phyloP scores from a whole-genome alignment of 2,113 vertebrate genomes.

The Aptenodytes patagonicus region DNA sequence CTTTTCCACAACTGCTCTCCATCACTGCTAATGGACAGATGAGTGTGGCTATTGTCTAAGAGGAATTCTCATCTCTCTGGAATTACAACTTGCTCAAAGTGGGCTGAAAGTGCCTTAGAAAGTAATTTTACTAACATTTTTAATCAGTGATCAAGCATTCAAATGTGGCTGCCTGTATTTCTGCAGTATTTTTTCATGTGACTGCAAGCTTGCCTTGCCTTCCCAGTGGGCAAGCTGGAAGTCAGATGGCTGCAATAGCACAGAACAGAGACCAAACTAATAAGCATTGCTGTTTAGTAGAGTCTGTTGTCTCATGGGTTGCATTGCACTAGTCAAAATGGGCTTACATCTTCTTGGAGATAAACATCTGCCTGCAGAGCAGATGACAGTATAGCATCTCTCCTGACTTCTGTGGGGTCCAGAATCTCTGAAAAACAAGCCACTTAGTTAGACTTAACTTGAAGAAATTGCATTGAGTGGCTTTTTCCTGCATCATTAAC shows the following conservation, averaged over 20 bases:
- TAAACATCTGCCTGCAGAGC: not conserved
- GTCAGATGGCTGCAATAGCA: too few relatives aligned
- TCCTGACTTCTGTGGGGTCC: not conserved
- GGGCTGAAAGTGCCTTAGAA: not conserved
- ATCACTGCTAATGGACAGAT: fast-evolving
- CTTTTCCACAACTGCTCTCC: fast-evolving
- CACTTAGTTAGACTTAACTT: not conserved
- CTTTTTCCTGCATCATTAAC: not conserved
- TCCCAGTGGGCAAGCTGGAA: not conserved
- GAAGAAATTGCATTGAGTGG: not conserved
- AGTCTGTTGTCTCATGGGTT: not conserved
- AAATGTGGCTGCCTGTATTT: not conserved
- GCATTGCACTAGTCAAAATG: not conserved
- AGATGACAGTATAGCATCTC: not conserved
- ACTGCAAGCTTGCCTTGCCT: not conserved
- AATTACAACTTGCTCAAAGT: not conserved
- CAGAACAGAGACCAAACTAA: fast-evolving
- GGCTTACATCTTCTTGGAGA: not conserved
- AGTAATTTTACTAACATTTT: not conserved
- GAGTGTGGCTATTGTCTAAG: fast-evolving
- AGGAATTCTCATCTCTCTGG: not conserved
- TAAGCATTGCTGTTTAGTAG: fast-evolving
- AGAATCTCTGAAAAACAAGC: not conserved
- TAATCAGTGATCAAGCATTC: not conserved
- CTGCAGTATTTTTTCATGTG: too few relatives aligned